Conservation (phyloP, 2,797 vertebrate species). For the Sebastes trivittatus region DNA sequence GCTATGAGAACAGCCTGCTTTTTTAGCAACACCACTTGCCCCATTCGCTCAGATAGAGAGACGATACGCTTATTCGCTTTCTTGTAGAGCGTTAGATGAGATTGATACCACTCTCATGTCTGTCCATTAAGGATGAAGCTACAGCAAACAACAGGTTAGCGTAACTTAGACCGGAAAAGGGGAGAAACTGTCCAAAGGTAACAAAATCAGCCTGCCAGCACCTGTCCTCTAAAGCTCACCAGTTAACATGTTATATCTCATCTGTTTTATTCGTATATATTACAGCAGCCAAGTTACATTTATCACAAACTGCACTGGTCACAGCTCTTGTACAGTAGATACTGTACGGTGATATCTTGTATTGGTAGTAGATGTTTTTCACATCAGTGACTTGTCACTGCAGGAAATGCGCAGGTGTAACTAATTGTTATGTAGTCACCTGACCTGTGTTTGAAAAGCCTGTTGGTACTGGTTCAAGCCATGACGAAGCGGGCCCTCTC, state of each 20-base stretch:
- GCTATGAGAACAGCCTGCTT: too few species aligned
- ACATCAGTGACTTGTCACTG: not conserved
- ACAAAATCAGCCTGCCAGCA: not conserved
- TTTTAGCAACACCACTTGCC: not conserved
- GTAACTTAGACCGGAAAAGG: not conserved
- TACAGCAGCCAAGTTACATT: not conserved
- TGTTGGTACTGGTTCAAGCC: constrained; percentile 11
- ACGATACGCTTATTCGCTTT: not conserved
- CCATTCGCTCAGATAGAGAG: not conserved
- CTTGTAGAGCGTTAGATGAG: not conserved
- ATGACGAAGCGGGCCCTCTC: not conserved
- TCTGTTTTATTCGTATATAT: not conserved
- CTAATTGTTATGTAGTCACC: constrained; percentile 1
- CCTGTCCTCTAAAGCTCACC: not conserved
- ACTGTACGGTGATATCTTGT: not conserved
- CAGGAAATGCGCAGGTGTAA: not conserved
- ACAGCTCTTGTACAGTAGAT: not conserved
- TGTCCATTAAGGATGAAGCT: not conserved
- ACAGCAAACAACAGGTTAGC: not conserved
- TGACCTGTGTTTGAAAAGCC: not conserved
- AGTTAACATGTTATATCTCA: not conserved
- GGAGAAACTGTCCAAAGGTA: not conserved
- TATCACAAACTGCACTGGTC: not conserved
- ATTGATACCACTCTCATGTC: not conserved
- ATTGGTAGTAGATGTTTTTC: not conserved